A percentile compares a stretch with the other conserved stretches of the same genome.
Conservation (phyloP, 2,113 vertebrate genomes). For the Clarias macrocephalus region DNA sequence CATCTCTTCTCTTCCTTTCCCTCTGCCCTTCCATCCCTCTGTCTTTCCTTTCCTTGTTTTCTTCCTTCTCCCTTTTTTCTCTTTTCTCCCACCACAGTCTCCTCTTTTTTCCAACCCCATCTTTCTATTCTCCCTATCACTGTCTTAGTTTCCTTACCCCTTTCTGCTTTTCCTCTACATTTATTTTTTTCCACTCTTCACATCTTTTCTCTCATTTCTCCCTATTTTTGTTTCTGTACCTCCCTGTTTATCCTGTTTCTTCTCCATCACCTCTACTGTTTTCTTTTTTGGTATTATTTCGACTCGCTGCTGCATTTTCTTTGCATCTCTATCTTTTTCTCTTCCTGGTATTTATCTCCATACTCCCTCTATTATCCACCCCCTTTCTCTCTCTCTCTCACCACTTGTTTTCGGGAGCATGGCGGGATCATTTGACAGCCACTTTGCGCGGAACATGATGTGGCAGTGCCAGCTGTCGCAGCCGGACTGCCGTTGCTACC, state of each 20-base stretch:
- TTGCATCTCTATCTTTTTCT: neutral
- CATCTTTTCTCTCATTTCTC: neutral
- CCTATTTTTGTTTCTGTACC: neutral
- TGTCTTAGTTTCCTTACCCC: neutral
- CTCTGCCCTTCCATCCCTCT: slow-evolving; percentile 29
- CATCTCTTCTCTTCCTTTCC: slow-evolving; percentile 26
- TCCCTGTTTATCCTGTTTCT: neutral
- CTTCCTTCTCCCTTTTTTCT: slow-evolving; percentile 1
- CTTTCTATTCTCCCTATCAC: neutral
- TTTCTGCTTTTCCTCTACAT: neutral
- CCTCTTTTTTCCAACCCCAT: slow-evolving; percentile 4
- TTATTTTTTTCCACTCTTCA: slow-evolving; percentile 22
- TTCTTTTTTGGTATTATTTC: neutral
- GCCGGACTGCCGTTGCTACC: slow-evolving; percentile 98
- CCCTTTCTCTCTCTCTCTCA: neutral
- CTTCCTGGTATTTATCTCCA: neutral
- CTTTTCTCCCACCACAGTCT: slow-evolving; percentile 29
- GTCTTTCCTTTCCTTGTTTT: slow-evolving; percentile 11
- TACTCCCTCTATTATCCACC: neutral
- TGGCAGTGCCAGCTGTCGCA: slow-evolving; percentile 99
- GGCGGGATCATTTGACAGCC: slow-evolving; percentile 98
- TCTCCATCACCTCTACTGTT: neutral
- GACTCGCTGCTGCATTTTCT: neutral
- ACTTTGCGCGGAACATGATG: slow-evolving; percentile 96
- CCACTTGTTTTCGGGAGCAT: slow-evolving; percentile 75